Conservation (phyloP, 2,888 invertebrate genomes). For the Xestoiulus laeticollis region DNA sequence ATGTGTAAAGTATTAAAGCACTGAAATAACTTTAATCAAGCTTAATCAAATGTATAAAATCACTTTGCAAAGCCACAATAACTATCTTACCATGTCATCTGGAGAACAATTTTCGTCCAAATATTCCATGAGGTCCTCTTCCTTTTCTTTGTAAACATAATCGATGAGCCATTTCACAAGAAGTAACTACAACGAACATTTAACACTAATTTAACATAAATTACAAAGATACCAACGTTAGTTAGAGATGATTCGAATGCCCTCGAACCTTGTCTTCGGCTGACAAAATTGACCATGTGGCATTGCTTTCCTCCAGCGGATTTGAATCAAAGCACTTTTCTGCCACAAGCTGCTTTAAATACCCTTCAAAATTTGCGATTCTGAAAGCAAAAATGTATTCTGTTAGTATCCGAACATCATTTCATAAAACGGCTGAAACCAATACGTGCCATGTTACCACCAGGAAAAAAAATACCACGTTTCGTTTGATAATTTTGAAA, state of each 20-base stretch:
- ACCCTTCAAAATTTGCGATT: conserved; percentile 58
- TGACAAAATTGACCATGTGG: conserved; percentile 57
- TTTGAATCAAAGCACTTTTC: conserved; percentile 57
- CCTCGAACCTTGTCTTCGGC: conserved; percentile 58
- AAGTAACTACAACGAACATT: conserved; percentile 55
- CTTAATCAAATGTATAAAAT: background rate
- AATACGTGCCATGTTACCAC: too few species aligned
- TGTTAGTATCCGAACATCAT: too few species aligned
- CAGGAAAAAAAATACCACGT: too few species aligned
- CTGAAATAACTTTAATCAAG: background rate
- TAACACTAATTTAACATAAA: background rate
- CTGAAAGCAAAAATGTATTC: conserved; percentile 54
- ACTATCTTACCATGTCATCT: conserved; percentile 58
- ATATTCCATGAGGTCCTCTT: conserved; percentile 59
- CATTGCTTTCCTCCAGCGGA: conserved; percentile 56
- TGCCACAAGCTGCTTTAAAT: conserved; percentile 57
- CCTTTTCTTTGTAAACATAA: conserved; percentile 59
- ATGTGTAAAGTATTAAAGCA: conserved; percentile 45
- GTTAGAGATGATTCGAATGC: background rate
- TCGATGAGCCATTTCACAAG: conserved; percentile 59
- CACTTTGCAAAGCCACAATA: background rate
- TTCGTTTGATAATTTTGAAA: too few species aligned
- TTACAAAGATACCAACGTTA: background rate
- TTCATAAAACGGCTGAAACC: too few species aligned
- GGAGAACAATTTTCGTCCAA: conserved; percentile 59